A percentile compares a stretch with the other conserved stretches of the same genome.
phyloP scores from a whole-genome alignment of 2,888 invertebrate genomes.

The Volucella inanis region DNA sequence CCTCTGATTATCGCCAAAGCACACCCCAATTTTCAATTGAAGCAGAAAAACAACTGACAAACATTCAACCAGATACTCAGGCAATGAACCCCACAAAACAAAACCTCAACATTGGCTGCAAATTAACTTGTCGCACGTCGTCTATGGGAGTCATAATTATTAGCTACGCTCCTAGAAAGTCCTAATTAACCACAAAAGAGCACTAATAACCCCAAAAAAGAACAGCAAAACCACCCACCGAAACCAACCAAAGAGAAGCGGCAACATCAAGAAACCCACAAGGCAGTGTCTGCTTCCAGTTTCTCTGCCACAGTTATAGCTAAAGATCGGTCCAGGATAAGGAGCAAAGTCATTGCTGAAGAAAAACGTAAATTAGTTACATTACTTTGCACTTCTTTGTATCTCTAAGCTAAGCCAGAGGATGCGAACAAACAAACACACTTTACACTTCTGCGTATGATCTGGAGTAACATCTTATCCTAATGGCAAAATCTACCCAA shows the following conservation, averaged over 20 bases:
- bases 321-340: slow-evolving; percentile 26
- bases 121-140: slow-evolving; percentile 75
- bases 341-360: slow-evolving; percentile 62
- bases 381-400: slow-evolving; percentile 72
- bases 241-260: slow-evolving; percentile 7
- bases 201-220: slow-evolving; percentile 70
- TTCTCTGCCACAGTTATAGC: too few species aligned
- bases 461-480: slow-evolving; percentile 69
- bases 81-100: slow-evolving; percentile 41
- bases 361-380: slow-evolving; percentile 73
- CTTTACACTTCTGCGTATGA: slow-evolving; percentile 41
- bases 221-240: slow-evolving; percentile 42
- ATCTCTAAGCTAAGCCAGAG: not conserved
- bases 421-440: slow-evolving; percentile 24
- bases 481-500: slow-evolving; percentile 49
- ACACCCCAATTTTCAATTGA: slow-evolving; percentile 47
- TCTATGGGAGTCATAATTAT: slow-evolving; percentile 73
- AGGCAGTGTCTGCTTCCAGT: too few species aligned
- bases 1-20: slow-evolving; percentile 1
- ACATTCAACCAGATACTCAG: slow-evolving; percentile 34
- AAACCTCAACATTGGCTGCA: slow-evolving; percentile 73
- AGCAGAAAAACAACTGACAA: slow-evolving; percentile 27
- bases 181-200: slow-evolving; percentile 75
- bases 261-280: slow-evolving; percentile 15
- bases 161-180: slow-evolving; percentile 72